Conservation (phyloP, 2,888 invertebrate species). For the Emesis furor region DNA sequence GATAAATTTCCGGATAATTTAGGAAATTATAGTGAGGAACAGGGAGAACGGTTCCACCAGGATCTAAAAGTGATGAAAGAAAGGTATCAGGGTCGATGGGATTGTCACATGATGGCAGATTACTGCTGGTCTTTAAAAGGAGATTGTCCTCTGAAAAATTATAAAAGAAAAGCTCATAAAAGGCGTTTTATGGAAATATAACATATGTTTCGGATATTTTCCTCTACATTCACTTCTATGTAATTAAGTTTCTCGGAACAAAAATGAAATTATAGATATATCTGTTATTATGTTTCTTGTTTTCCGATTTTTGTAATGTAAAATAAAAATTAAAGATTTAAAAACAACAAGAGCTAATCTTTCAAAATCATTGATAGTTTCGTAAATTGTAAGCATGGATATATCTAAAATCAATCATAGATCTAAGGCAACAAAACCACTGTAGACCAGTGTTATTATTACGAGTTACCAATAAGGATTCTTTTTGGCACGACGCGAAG, state of each 20-base stretch:
- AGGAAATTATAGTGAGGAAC: no score
- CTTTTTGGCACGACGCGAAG: no score
- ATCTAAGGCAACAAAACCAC: no score
- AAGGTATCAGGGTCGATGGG: no score
- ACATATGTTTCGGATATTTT: conserved; percentile 29
- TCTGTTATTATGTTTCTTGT: conserved; percentile 1
- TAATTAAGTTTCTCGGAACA: not conserved
- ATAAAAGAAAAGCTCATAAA: conserved; percentile 29
- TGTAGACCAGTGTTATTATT: no score
- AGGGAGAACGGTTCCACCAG: no score
- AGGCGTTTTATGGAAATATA: conserved; percentile 41
- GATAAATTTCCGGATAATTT: no score
- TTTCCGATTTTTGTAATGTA: conserved; percentile 20
- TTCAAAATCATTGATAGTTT: not conserved
- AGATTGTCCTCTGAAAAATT: not conserved
- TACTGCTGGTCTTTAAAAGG: no score
- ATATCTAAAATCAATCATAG: no score
- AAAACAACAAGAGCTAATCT: conserved; percentile 21
- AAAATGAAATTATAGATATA: not conserved
- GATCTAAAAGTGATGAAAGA: not conserved
- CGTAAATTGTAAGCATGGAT: not conserved
- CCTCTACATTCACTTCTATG: conserved; percentile 29
- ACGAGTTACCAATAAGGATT: no score
- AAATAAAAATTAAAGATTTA: conserved; percentile 21
- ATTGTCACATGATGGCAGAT: no score